phyloP scores from a whole-genome alignment of 2,888 invertebrate genomes.

The Sepiola atlantica region DNA sequence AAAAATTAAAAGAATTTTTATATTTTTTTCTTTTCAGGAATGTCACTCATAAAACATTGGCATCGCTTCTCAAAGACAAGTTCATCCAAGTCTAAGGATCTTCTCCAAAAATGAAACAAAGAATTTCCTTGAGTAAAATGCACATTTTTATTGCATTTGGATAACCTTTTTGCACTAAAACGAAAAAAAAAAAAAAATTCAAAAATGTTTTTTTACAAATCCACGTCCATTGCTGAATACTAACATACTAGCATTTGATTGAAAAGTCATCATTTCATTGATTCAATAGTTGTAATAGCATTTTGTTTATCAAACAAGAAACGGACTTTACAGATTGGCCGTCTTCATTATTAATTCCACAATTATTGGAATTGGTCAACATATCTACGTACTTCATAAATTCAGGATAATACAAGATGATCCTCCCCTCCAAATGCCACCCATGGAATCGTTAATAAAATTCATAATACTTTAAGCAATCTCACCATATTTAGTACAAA shows the following conservation, averaged over 20 bases:
- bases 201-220: not conserved
- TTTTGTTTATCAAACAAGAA: too few species aligned
- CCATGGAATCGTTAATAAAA: too few species aligned
- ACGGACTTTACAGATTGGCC: too few species aligned
- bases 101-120: not conserved
- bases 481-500: too few species aligned
- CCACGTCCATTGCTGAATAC: not conserved
- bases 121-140: not conserved
- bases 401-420: too few species aligned
- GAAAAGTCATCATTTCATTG: not conserved
- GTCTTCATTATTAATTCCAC: too few species aligned
- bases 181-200: too few species aligned
- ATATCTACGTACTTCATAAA: too few species aligned
- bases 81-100: constrained; percentile 53
- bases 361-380: too few species aligned
- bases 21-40: constrained; percentile 56
- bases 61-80: constrained; percentile 62
- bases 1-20: not conserved
- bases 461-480: too few species aligned
- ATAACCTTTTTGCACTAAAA: not conserved
- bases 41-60: constrained; percentile 64
- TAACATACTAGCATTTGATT: not conserved
- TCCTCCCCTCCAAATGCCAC: too few species aligned
- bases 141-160: not conserved
- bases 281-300: too few species aligned